A percentile compares a stretch with the other conserved stretches of the same genome.
These are phyloP conservation scores for Meda fulgida DNA, from an alignment of 2,797 vertebrate genomes.

Conservation along the genomic window DNA sequence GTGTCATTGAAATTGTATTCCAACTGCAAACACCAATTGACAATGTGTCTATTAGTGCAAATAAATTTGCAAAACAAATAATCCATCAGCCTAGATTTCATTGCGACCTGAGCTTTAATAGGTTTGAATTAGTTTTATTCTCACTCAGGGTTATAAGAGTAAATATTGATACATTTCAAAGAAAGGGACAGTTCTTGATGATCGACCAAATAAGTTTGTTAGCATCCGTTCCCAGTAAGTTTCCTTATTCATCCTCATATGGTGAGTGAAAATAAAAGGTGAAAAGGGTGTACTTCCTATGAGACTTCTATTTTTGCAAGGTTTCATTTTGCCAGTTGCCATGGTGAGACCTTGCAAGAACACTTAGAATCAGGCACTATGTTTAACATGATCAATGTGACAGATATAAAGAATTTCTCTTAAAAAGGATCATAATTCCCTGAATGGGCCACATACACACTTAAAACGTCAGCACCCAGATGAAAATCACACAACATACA, in stretches of 20 bases:
- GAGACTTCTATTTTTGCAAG: background rate
- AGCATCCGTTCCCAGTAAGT: background rate
- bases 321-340: slow-evolving; percentile 10
- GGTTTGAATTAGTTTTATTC: background rate
- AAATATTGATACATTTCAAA: background rate
- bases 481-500: background rate
- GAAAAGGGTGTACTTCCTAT: background rate
- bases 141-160: background rate
- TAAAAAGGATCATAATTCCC: background rate
- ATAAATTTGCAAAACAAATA: background rate
- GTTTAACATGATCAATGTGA: background rate
- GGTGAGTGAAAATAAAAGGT: background rate
- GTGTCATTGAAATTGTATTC: background rate
- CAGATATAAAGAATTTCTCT: background rate
- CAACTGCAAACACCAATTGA: background rate
- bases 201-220: background rate
- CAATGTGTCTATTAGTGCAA: background rate
- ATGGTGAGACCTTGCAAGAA: slow-evolving; percentile 16
- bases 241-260: background rate
- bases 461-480: background rate
- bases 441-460: background rate
- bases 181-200: background rate
- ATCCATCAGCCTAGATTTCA: background rate
- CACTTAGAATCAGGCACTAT: background rate
- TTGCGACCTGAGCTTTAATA: background rate